phyloP scores from a whole-genome alignment of 2,888 invertebrate genomes.

The Lithosia quadra region DNA sequence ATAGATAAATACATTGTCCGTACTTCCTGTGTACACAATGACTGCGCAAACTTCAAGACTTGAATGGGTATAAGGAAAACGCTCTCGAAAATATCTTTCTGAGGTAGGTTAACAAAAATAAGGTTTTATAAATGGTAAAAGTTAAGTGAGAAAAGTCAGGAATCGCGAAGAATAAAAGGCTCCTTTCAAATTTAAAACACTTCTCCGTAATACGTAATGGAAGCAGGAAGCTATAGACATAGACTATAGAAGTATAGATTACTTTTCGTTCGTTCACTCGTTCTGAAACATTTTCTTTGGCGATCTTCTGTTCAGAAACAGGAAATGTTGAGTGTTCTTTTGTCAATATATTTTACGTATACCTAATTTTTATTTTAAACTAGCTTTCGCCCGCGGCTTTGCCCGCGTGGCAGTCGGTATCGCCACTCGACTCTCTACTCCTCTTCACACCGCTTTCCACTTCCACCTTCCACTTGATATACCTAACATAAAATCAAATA shows the following conservation, averaged over 20 bases:
- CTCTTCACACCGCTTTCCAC: too few relatives aligned
- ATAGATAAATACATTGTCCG: conserved; percentile 12
- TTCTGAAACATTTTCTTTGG: not conserved
- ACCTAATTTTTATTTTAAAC: too few relatives aligned
- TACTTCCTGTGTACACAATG: conserved; percentile 22
- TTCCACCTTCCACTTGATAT: too few relatives aligned
- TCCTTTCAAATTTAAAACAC: conserved; percentile 6
- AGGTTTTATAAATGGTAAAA: conserved; percentile 3
- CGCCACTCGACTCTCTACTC: too few relatives aligned
- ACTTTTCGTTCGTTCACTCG: conserved; percentile 3
- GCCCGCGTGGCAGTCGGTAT: too few relatives aligned
- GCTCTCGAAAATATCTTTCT: conserved; percentile 8
- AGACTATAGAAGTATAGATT: not conserved
- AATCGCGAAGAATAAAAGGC: not conserved
- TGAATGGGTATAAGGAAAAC: conserved; percentile 22
- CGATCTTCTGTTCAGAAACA: not conserved
- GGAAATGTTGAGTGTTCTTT: not conserved
- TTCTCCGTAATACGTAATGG: not conserved
- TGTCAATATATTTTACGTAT: too few relatives aligned
- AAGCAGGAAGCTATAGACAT: not conserved
- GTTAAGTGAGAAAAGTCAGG: conserved; percentile 10
- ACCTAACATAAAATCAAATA: too few relatives aligned
- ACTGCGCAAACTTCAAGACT: not conserved
- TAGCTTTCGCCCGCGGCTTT: too few relatives aligned
- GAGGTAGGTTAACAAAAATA: conserved; percentile 10